Evolutionary conservation across 92 coral and sea anemone species (phyloP), one percentile per base, ranked within the genome.

Genomic region (Isaurus tuberculatus): DNA sequence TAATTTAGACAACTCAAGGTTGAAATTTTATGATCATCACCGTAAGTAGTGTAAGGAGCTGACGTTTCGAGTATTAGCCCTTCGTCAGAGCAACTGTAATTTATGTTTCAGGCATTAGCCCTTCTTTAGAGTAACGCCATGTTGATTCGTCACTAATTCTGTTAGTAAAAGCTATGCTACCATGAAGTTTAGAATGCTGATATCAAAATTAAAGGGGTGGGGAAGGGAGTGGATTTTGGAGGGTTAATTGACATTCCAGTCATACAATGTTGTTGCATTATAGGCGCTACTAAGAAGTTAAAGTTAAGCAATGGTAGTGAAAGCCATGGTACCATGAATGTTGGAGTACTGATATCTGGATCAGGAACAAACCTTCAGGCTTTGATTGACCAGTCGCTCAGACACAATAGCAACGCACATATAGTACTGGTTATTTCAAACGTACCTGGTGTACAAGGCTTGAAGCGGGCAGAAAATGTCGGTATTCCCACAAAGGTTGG

Each of bases 321-420:
- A 0, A 46, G 70, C 9, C 8, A 6, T 31, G 23, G 20, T 4
- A 65, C 69, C 64, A 91, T 86, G 94, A 85, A 88, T 68, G 92
- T 95, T 43, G 98, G 98, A 10, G 98, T 95, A 30, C 77, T 95
- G 63, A 95, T 95, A 31, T 95, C 98, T 6, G 98, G 98, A 0
- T 94, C 98, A 8, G 98, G 98, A 13, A 95, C 98, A 63, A 95
- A 95, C 83, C 90, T 95, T 11, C 98, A 93, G 80, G 98, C 98
- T 2, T 82, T 95, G 79, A 93, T 95, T 72, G 92, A 95, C 75
- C 97, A 75, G 28, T 91, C 94, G 14, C 81, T 89, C 31, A 73
- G 86, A 33, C 93, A 81, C 15, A 91, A 90, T 88, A 95, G 98
- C 73, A 75, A 85, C 36, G 95, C 98, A 0, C 85, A 95, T 64